These are phyloP conservation scores for Butorides virescens DNA, from an alignment of 2,113 vertebrate genomes.

Conservation along the genomic window DNA sequence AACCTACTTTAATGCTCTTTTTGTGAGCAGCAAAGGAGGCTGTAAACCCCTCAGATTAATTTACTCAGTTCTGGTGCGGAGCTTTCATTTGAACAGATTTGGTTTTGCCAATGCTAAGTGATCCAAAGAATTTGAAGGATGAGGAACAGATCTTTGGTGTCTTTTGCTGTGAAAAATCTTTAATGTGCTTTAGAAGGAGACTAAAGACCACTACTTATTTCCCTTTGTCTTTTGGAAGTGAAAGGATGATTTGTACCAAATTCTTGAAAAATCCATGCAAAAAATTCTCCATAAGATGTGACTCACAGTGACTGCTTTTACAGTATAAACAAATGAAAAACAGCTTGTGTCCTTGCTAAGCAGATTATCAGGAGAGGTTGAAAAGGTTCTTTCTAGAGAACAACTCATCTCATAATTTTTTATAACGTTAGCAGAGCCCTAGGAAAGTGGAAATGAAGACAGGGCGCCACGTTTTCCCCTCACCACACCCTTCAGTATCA, in stretches of 20 bases:
- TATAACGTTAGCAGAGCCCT: not conserved
- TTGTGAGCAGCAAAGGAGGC: not conserved
- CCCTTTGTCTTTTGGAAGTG: conserved; percentile 20
- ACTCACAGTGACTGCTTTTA: conserved; percentile 20
- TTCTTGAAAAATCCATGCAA: not conserved
- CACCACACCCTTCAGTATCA: not conserved
- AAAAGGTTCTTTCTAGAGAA: conserved; percentile 40
- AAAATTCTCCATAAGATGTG: not conserved
- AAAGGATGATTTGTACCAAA: conserved; percentile 33
- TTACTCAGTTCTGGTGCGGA: not conserved
- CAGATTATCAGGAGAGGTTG: conserved; percentile 44
- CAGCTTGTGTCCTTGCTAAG: conserved; percentile 51
- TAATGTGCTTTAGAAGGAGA: conserved; percentile 3
- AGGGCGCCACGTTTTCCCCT: not conserved
- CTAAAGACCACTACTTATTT: not conserved
- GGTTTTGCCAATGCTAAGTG: not conserved
- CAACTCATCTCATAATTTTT: not conserved
- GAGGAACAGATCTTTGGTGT: not conserved
- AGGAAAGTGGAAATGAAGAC: not conserved
- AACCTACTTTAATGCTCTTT: not conserved
- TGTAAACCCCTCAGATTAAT: conserved; percentile 10
- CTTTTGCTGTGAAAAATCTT: conserved; percentile 11
- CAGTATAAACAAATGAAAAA: conserved; percentile 25
- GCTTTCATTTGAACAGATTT: conserved; percentile 8
- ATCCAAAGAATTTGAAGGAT: conserved; percentile 30